Base-by-base conservation (phyloP, 2,797 vertebrate species). In the Myioborus melanocephalus region DNA sequence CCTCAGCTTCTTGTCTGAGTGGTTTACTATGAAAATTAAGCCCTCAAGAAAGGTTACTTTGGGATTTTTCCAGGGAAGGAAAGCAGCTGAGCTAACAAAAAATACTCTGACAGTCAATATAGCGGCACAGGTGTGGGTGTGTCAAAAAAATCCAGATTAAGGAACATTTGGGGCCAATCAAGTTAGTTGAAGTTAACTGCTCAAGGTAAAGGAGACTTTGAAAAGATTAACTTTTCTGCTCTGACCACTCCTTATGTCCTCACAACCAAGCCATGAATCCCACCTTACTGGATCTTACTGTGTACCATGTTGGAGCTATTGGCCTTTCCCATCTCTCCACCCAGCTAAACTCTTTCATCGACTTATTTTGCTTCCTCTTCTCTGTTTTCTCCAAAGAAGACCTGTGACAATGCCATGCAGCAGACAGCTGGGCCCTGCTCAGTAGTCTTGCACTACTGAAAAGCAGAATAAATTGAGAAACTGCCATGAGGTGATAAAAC, bases 41-140 rank as follows among this genome's bases (percentile, higher is more conserved):
- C n/a, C 44, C 30, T 71, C 20, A 15, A 39, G 53, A 91, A 61
- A 55, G 30, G 22, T 84, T 90, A 47, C 44, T 69, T 34, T 90
- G 69, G 72, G 53, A 90, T n/a, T 20, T 46, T 55, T 94, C 68
- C 69, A 87, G 76, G 41, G 35, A 87, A 37, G 27, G 20, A 91
- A 94, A 89, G 20, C 60, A 91, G 57, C 49, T 91, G 82, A 85
- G 46, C 57, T 61, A 92, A 68, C 30, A 60, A 60, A 89, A 77
- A 78, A 8, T 3, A 8, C 26, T 78, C 41, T 30, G 15, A 30
- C 3, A 6, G 23, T 83, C 34, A 20, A 37, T 70, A 37, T 32
- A 55, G 37, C 49, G 37, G 28, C 56, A 83, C 43, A 76, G 46
- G 30, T 73, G 47, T 76, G 57, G 2, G 14, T 47, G 28, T 0